Percentiles rank a stretch among this genome's conserved stretches.
These are phyloP conservation scores for cattle (Bos taurus) DNA, from an alignment of 2,113 vertebrate genomes.

Conservation along the genomic window ARS-UCD2.0 NC_037337.1:20483001-20483500, in stretches of 20 bases:
- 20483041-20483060: not conserved
- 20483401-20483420: not conserved
- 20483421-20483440: not conserved
- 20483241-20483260: not conserved
- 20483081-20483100: not conserved
- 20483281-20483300: not conserved
- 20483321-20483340: accelerated
- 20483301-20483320: not conserved
- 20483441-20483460: not conserved
- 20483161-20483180: not conserved
- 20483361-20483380: not conserved
- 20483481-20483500: not conserved
- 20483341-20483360: not conserved
- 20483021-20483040: not conserved
- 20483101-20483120: not conserved
- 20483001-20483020: not conserved
- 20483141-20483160: not conserved
- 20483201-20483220: not conserved
- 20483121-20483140: not conserved
- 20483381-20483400: not conserved
- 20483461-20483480: not conserved
- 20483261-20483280: not conserved
- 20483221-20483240: not conserved
- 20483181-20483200: not conserved
- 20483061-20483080: not conserved